Conservation (phyloP, 1,140 invertebrate genomes). For the Drosophila yakuba region DNA sequence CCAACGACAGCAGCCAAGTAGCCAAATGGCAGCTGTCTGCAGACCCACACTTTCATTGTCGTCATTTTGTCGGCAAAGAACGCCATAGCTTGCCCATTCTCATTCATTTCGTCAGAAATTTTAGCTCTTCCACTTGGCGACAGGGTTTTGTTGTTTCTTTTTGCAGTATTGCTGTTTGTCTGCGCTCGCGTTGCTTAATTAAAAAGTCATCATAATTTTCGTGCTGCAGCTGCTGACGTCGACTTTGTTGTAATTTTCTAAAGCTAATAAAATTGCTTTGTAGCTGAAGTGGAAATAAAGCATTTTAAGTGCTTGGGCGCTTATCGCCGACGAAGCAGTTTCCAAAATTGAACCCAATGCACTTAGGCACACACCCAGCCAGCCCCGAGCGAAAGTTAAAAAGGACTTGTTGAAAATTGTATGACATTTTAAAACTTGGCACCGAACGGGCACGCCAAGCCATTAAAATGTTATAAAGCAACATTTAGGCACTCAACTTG, state of each 20-base stretch:
- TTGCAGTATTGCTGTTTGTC: conserved; percentile 43
- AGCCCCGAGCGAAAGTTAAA: conserved; percentile 62
- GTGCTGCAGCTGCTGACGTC: conserved; percentile 67
- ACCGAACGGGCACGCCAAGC: conserved; percentile 28
- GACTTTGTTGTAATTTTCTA: conserved; percentile 81
- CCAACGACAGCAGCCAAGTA: conserved; percentile 35
- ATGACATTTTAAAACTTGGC: conserved; percentile 78
- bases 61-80: background rate
- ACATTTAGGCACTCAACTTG: conserved; percentile 78
- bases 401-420: conserved; percentile 83
- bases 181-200: conserved; percentile 66
- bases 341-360: conserved; percentile 73
- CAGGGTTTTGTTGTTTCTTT: conserved; percentile 50
- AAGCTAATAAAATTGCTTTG: conserved; percentile 83
- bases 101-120: conserved; percentile 59
- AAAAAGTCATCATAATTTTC: conserved; percentile 82
- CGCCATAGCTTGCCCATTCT: background rate
- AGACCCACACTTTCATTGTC: conserved; percentile 25
- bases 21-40: conserved; percentile 69
- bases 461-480: conserved; percentile 82
- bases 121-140: conserved; percentile 71
- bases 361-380: conserved; percentile 31
- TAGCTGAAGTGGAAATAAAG: conserved; percentile 79
- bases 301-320: conserved; percentile 78
- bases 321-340: conserved; percentile 74